A percentile compares a stretch with the other conserved stretches of the same genome.
These are phyloP conservation scores for Oedothorax gibbosus DNA, from an alignment of 1,140 invertebrate genomes.

Conservation along the genomic window DNA sequence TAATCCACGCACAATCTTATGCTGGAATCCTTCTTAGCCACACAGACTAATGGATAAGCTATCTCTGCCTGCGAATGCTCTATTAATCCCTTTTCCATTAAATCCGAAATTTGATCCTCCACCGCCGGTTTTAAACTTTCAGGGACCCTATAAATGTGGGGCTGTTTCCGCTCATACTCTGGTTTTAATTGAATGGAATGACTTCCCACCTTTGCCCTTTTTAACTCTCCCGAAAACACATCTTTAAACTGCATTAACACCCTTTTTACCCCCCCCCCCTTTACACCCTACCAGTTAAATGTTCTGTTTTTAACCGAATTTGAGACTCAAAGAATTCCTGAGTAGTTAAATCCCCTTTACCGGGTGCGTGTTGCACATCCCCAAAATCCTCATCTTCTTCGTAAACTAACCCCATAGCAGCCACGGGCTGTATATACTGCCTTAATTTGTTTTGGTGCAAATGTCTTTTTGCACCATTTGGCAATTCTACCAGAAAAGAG, in stretches of 20 bases:
- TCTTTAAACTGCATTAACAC: neutral
- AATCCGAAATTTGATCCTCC: conserved; percentile 3
- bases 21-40: conserved; percentile 6
- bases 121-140: conserved; percentile 1
- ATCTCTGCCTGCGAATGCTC: conserved; percentile 14
- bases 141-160: conserved; percentile 1
- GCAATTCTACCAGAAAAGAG: too few relatives aligned
- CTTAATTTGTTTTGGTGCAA: too few relatives aligned
- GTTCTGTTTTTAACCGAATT: too few relatives aligned
- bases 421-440: too few relatives aligned
- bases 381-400: conserved; percentile 23
- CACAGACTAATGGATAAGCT: conserved; percentile 10
- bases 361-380: neutral
- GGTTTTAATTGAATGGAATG: conserved; percentile 25
- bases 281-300: neutral
- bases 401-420: too few relatives aligned
- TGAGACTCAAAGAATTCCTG: too few relatives aligned
- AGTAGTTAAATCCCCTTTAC: neutral
- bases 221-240: neutral
- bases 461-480: too few relatives aligned
- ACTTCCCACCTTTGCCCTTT: neutral
- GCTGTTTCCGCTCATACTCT: neutral
- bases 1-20: neutral
- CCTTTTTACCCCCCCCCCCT: neutral
- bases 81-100: conserved; percentile 15